Percentiles rank a stretch among this genome's conserved stretches.
These are phyloP conservation scores for Megalopta genalis DNA, from an alignment of 1,140 invertebrate genomes.

Conservation along the genomic window DNA sequence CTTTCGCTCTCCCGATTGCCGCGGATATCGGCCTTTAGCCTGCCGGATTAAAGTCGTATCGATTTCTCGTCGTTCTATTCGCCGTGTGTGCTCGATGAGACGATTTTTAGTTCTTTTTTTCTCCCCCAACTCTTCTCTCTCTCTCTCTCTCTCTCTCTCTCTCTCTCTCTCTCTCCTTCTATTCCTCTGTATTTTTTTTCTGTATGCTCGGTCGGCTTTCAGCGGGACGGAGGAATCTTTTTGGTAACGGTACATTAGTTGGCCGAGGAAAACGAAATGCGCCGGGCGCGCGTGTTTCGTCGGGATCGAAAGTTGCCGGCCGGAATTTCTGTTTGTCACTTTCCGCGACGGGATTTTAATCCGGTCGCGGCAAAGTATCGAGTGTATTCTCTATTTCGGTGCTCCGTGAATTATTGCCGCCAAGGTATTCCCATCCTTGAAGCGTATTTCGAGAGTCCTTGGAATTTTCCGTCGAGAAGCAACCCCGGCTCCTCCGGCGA, in stretches of 20 bases:
- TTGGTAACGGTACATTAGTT: conserved; percentile 18
- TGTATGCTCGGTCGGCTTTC: background rate
- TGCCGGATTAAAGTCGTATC: conserved; percentile 62
- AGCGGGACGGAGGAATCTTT: conserved; percentile 1
- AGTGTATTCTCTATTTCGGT: background rate
- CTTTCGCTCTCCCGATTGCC: conserved; percentile 64
- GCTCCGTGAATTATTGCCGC: background rate
- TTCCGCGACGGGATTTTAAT: background rate
- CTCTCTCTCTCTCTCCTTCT: background rate
- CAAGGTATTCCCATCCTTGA: background rate
- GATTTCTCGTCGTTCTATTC: conserved; percentile 59
- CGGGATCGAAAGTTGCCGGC: background rate
- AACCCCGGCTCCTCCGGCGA: background rate
- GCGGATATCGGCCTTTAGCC: conserved; percentile 63
- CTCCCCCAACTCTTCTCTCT: too few species aligned
- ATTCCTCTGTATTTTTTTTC: conserved; percentile 2
- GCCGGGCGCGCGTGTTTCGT: background rate
- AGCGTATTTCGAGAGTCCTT: background rate
- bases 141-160: background rate
- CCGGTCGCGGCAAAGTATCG: background rate
- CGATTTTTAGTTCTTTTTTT: conserved; percentile 17
- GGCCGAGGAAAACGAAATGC: background rate
- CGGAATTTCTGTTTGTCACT: conserved; percentile 3
- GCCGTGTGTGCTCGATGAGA: conserved; percentile 22
- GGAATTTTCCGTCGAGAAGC: background rate